Percentiles rank a stretch among this genome's conserved stretches.
Evolutionary conservation across 2,888 invertebrate genomes (phyloP).

Genomic region (Drosophila paranaensis): DNA sequence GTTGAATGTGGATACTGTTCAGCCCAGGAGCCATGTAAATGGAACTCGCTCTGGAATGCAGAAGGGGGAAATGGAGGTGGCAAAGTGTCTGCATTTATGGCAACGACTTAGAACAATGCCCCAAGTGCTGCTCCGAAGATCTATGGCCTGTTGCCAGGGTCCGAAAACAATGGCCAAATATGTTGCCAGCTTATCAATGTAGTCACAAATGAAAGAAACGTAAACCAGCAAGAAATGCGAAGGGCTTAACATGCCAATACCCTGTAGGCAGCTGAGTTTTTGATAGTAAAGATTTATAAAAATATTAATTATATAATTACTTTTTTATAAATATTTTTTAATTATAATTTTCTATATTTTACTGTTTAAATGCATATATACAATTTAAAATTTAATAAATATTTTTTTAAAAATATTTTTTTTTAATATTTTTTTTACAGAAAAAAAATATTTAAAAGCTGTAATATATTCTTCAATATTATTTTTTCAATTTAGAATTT

Average conservation of each 20-base stretch:
- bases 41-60: constrained; percentile 13
- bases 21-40: constrained; percentile 14
- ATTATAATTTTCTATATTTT: too few species aligned
- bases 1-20: neutral
- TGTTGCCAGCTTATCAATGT: constrained; percentile 34
- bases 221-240: neutral
- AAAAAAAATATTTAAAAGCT: too few species aligned
- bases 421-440: too few species aligned
- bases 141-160: constrained; percentile 28
- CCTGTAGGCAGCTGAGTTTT: neutral
- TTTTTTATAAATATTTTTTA: too few species aligned
- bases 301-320: too few species aligned
- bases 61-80: constrained; percentile 4
- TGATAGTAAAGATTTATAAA: too few species aligned
- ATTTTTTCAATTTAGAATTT: too few species aligned
- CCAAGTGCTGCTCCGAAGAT: constrained; percentile 26
- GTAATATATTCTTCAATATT: too few species aligned
- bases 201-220: constrained; percentile 10
- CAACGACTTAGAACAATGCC: constrained; percentile 42
- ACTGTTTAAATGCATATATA: too few species aligned
- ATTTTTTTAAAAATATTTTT: too few species aligned
- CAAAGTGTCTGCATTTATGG: constrained; percentile 30
- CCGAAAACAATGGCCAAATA: constrained; percentile 37
- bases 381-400: too few species aligned
- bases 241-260: neutral